These are phyloP conservation scores for Cephus nigrinus DNA, from an alignment of 2,888 invertebrate genomes.

Conservation along the genomic window DNA sequence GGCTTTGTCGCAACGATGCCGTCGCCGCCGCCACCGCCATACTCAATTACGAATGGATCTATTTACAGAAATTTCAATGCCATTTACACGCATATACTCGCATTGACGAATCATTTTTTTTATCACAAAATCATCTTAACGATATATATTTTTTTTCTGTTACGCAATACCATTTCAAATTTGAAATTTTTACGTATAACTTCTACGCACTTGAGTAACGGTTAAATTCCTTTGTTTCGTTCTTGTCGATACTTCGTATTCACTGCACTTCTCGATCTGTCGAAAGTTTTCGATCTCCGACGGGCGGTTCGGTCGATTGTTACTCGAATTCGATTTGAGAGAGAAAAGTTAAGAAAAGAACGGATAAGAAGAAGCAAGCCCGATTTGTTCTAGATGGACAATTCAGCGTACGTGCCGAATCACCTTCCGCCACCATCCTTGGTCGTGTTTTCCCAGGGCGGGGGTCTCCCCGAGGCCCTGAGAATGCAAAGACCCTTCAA, in stretches of 20 bases:
- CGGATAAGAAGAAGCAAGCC: slow-evolving; percentile 8
- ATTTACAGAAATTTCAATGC: neutral
- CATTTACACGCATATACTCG: neutral
- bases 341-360: slow-evolving; percentile 27
- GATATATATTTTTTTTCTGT: neutral
- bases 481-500: slow-evolving; percentile 82
- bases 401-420: slow-evolving; percentile 78
- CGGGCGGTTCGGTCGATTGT: slow-evolving; percentile 4
- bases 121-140: neutral
- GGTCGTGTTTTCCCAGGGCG: slow-evolving; percentile 81
- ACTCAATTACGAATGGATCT: neutral
- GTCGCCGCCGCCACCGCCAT: neutral
- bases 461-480: slow-evolving; percentile 79
- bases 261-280: neutral
- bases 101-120: neutral
- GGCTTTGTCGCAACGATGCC: neutral
- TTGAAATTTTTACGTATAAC: neutral
- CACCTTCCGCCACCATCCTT: slow-evolving; percentile 80
- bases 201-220: neutral
- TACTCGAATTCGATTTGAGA: slow-evolving; percentile 15
- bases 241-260: neutral
- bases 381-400: slow-evolving; percentile 74
- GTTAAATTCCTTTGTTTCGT: neutral
- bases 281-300: neutral
- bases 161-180: neutral